Evolutionary conservation across 2,797 vertebrate genomes (phyloP), one percentile per base, ranked within the genome.

Genomic region (Vultur gryphus): DNA sequence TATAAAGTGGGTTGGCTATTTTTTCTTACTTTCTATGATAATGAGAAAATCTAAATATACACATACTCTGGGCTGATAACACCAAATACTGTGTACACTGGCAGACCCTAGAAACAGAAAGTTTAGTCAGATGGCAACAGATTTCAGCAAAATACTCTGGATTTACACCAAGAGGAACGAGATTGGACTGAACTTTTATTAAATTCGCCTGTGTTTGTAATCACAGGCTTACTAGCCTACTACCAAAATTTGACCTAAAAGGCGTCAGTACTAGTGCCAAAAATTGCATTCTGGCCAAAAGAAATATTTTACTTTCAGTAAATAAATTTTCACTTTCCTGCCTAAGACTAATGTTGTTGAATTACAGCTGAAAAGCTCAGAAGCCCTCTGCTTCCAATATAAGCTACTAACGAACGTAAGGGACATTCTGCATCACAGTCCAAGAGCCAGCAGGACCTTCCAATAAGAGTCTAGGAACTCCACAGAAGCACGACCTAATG

Each of bases 251-350:
- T 70, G 75, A 87, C 85, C 57, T 69, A 72, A 91, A 89, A 85
- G 54, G 13, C 28, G 1, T 49, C 55, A 80, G 75, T 29, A 62
- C 41, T 29, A 52, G 71, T 69, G 75, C 81, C 78, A 96, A 87
- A 97, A 96, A 67, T 26, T 57, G 81, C 46, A 62, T 67, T 77
- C 46, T 91, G 61, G 84, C 93, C 93, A 96, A 93, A 89, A 51
- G 11, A 95, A 96, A 85, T 94, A 96, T 92, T 94, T 95, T 71
- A 83, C 61, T 94, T 80, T 89, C 75, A 94, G 87, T 96, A 96
- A 94, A 96, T 93, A 94, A 73, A 89, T 95, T 87, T 90, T 92
- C 76, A 52, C 92, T 86, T 87, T 93, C 89, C 79, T 80, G 64
- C 28, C 31, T 86, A 58, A 81, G 61, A 84, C 84, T 92, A 65